Evolutionary conservation across 2,888 invertebrate species (phyloP), one percentile per base, ranked within the genome.

Genomic region (Ormyrus pomaceus): DNA sequence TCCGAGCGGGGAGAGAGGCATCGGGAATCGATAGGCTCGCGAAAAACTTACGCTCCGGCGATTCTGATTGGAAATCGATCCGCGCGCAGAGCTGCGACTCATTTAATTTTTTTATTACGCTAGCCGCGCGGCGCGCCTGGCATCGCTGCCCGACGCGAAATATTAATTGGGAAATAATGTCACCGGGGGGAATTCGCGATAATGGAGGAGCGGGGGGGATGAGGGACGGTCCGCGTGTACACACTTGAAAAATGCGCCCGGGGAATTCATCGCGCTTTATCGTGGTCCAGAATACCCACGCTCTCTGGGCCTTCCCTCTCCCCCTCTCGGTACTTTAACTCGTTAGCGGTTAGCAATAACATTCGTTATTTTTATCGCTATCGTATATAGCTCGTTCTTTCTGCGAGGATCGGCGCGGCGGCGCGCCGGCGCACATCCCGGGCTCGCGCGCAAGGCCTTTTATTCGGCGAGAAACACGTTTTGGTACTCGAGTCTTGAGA

Each of bases 331-430:
- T 87, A 83, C 87, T 88, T 87, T 85, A 85, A 89, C 88, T 89
- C 88, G 88, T 89, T 88, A 88, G 86, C 86, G 87, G 88, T 88
- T 89, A 89, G 89, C 88, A 88, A 88, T 89, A 88, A 88, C 88
- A 89, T 89, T 87, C 86, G 86, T 88, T 89, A 88, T 88, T 89
- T 86, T 89, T 89, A 88, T 88, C 89, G 87, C 53, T 88, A 88
- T 88, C 88, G 86, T 82, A 59, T 71, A 65, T 65, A 58, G 2
- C 50, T 5, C 19, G 56, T 34, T 46, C 72, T 9, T 34, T 62
- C 53, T 51, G 53, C 9, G 68, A 9, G 34, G 34, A 34, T 34
- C 34, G 34, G 72, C 53, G 55, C 11, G 34, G 50, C n/a, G 34
- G 45, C 10, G 10, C 64, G n/a, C n/a, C 34, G n/a, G 65, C 10